Conservation (phyloP, 2,888 invertebrate genomes). For the Ormyrus labotus region DNA sequence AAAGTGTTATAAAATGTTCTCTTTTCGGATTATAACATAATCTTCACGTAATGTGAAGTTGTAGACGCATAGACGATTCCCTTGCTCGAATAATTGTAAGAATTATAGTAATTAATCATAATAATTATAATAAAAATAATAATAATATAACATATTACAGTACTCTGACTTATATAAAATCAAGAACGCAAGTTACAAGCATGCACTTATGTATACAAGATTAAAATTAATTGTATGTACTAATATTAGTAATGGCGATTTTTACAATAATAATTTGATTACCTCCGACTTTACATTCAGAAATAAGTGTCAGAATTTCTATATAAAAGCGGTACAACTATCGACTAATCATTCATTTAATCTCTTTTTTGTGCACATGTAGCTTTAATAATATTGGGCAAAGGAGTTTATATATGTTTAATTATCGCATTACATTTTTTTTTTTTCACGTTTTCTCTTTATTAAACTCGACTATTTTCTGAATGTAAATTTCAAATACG, state of each 20-base stretch:
- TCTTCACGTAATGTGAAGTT: constrained; percentile 52
- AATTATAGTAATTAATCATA: constrained; percentile 39
- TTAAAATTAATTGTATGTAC: constrained; percentile 53
- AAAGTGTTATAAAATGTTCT: constrained; percentile 54
- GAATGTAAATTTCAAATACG: constrained; percentile 54
- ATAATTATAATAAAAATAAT: constrained; percentile 46
- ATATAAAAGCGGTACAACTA: not conserved
- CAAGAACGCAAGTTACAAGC: constrained; percentile 57
- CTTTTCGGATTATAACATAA: constrained; percentile 48
- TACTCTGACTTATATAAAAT: constrained; percentile 58
- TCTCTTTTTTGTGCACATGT: constrained; percentile 45
- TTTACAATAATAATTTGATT: constrained; percentile 56
- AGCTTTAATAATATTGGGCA: not conserved
- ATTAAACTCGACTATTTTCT: constrained; percentile 29
- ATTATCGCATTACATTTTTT: not conserved
- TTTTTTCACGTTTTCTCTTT: not conserved
- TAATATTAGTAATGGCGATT: constrained; percentile 56
- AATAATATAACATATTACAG: constrained; percentile 53
- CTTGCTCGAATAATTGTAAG: constrained; percentile 47
- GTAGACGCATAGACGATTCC: constrained; percentile 52
- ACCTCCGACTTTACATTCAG: constrained; percentile 55
- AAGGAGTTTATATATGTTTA: too few relatives aligned
- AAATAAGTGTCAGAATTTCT: constrained; percentile 34
- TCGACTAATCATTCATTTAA: constrained; percentile 7
- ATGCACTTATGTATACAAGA: constrained; percentile 50